These are phyloP conservation scores for Oscheius onirici DNA, from an alignment of 2,888 invertebrate species.

Conservation along the genomic window DNA sequence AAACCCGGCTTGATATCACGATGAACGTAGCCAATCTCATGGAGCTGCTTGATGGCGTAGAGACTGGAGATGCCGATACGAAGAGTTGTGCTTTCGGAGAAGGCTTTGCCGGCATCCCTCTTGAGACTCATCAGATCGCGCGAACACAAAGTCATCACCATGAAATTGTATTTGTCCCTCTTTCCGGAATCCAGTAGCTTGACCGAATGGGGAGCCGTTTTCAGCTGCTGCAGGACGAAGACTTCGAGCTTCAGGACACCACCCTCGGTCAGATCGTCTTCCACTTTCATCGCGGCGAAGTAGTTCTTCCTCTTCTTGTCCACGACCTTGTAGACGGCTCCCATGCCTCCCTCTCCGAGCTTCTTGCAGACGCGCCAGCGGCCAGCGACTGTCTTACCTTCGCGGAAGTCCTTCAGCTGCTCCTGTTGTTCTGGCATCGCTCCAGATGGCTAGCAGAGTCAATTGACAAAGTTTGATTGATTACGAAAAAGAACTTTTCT, in stretches of 20 bases:
- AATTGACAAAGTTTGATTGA: no score
- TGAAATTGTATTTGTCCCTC: constrained; percentile 47
- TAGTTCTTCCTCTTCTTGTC: constrained; percentile 73
- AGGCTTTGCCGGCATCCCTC: constrained; percentile 36
- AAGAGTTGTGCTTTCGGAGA: constrained; percentile 48
- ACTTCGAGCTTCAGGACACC: constrained; percentile 54
- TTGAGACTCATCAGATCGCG: constrained; percentile 52
- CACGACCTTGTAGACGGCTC: constrained; percentile 95
- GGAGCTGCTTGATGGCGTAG: constrained; percentile 54
- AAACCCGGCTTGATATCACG: constrained; percentile 56
- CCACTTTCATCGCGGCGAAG: constrained; percentile 50
- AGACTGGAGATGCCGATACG: constrained; percentile 52
- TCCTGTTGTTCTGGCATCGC: neutral
- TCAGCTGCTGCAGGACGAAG: constrained; percentile 41
- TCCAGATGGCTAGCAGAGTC: neutral
- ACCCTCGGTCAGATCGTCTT: constrained; percentile 46
- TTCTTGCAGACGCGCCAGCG: constrained; percentile 81
- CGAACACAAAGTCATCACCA: constrained; percentile 55
- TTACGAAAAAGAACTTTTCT: no score
- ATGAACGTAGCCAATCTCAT: constrained; percentile 53
- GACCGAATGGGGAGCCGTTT: constrained; percentile 29
- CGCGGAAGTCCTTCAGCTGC: constrained; percentile 7
- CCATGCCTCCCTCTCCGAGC: constrained; percentile 96
- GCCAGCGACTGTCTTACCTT: constrained; percentile 40
- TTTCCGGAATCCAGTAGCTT: constrained; percentile 47